phyloP scores from a whole-genome alignment of 2,113 vertebrate genomes.

The Saguinus imperator region DNA sequence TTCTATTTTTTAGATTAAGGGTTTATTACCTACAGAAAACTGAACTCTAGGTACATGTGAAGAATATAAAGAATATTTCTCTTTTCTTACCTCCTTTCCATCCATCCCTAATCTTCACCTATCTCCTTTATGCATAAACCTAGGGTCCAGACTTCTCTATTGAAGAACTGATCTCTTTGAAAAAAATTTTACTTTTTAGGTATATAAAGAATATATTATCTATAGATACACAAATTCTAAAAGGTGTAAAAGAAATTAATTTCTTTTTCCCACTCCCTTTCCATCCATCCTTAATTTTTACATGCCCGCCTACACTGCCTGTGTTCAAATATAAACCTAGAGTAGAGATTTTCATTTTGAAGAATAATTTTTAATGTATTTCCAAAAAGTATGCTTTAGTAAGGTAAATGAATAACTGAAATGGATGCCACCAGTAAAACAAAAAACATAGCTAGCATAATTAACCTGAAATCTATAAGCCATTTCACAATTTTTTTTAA shows the following conservation, averaged over 20 bases:
- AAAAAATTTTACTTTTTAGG: not conserved
- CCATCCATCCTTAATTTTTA: not conserved
- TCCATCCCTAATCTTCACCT: not conserved
- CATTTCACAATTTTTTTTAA: conserved; percentile 3
- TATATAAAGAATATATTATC: not conserved
- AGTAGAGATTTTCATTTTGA: not conserved
- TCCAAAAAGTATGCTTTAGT: conserved; percentile 35
- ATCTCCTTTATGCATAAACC: not conserved
- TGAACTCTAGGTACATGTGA: not conserved
- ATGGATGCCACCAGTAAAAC: not conserved
- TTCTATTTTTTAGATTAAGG: not conserved
- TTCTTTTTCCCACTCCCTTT: not conserved
- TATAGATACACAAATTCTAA: not conserved
- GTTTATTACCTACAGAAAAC: not conserved
- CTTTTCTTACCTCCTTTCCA: not conserved
- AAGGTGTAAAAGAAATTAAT: not conserved
- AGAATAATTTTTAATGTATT: conserved; percentile 51
- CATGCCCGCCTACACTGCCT: too few species aligned
- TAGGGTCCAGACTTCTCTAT: not conserved
- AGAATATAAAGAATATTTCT: not conserved
- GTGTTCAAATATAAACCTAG: not conserved
- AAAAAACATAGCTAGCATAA: conserved; percentile 36
- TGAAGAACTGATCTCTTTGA: not conserved
- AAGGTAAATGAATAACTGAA: conserved; percentile 46
- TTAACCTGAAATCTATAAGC: conserved; percentile 55